phyloP scores from a whole-genome alignment of 2,888 invertebrate genomes.

The Drosophila borborema region DNA sequence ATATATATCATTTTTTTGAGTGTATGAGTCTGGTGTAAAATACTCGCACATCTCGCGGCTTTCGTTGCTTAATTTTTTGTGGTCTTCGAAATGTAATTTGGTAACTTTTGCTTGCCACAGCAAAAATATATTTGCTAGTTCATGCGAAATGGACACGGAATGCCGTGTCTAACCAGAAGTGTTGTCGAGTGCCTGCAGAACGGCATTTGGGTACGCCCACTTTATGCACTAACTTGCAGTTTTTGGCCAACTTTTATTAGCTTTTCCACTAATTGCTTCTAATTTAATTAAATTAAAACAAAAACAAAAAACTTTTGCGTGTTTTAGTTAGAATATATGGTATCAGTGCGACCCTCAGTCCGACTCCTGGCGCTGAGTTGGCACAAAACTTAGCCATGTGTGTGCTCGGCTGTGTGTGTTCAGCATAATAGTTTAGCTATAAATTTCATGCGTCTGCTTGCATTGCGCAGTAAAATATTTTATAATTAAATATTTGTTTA shows the following conservation, averaged over 20 bases:
- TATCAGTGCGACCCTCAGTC: slow-evolving; percentile 23
- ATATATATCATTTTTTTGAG: not conserved
- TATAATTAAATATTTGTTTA: slow-evolving; percentile 80
- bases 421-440: slow-evolving; percentile 72
- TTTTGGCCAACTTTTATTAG: slow-evolving; percentile 76
- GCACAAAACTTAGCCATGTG: slow-evolving; percentile 36
- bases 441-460: slow-evolving; percentile 73
- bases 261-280: slow-evolving; percentile 79
- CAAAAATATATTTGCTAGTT: slow-evolving; percentile 55
- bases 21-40: not conserved
- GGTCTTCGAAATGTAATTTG: slow-evolving; percentile 52
- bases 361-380: slow-evolving; percentile 54
- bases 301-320: slow-evolving; percentile 64
- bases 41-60: slow-evolving; percentile 16
- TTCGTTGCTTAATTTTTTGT: slow-evolving; percentile 15
- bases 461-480: slow-evolving; percentile 74
- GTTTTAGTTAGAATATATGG: slow-evolving; percentile 72
- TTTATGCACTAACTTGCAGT: slow-evolving; percentile 58
- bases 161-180: slow-evolving; percentile 31
- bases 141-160: slow-evolving; percentile 28
- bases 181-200: slow-evolving; percentile 19
- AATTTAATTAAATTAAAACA: slow-evolving; percentile 75
- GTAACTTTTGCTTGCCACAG: slow-evolving; percentile 49
- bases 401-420: slow-evolving; percentile 29
- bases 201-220: slow-evolving; percentile 27